Evolutionary conservation across 2,797 vertebrate species (phyloP).

Genomic region (Acestrorhynchus altus): DNA sequence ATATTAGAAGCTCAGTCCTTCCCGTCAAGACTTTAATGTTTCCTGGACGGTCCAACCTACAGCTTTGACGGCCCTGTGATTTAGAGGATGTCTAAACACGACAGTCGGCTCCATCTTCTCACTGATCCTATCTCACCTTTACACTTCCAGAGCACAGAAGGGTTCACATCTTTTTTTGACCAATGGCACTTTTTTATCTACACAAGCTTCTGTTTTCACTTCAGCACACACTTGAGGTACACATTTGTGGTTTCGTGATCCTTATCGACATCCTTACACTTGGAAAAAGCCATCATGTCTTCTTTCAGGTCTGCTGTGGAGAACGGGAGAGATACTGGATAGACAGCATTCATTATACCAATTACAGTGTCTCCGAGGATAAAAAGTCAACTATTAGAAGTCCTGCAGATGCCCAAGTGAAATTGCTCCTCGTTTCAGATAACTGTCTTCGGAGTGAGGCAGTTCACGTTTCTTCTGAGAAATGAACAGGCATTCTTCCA

Average conservation of each 20-base stretch:
- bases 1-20: conserved; percentile 46
- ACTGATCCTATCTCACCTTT: conserved; percentile 49
- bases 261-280: conserved; percentile 15
- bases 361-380: neutral
- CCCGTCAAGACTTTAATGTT: conserved; percentile 52
- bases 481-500: conserved; percentile 40
- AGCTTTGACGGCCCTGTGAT: conserved; percentile 68
- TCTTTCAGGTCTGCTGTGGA: neutral
- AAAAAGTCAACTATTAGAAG: conserved; percentile 12
- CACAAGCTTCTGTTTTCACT: conserved; percentile 33
- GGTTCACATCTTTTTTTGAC: conserved; percentile 19
- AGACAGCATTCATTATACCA: neutral
- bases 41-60: conserved; percentile 47
- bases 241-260: conserved; percentile 12
- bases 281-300: neutral
- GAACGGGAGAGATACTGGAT: too few relatives aligned
- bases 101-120: conserved; percentile 41
- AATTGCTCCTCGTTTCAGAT: conserved; percentile 54
- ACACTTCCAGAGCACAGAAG: conserved; percentile 14
- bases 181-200: conserved; percentile 16
- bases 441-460: conserved; percentile 49
- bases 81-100: conserved; percentile 56
- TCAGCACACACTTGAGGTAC: conserved; percentile 32
- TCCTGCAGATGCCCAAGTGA: conserved; percentile 56
- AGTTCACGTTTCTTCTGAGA: conserved; percentile 31